Conservation (phyloP, 2,797 vertebrate species). For the Gobionotothen gibberifrons region DNA sequence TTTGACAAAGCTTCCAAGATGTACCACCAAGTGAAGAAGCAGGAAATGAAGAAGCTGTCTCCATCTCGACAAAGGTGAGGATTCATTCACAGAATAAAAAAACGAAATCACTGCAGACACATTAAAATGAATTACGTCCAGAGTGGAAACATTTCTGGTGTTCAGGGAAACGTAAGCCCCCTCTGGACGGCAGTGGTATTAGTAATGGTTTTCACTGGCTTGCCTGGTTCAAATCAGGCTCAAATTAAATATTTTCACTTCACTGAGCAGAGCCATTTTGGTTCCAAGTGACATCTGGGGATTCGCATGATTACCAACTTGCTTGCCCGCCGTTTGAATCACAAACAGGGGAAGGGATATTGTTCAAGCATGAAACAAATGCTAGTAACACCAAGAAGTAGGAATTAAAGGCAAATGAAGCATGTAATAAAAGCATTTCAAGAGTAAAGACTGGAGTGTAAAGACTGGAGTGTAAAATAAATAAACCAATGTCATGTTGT, state of each 20-base stretch:
- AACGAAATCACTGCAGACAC: too few species aligned
- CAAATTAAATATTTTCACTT: constrained; percentile 12
- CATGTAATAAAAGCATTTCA: neutral
- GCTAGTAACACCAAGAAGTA: neutral
- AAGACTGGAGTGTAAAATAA: neutral
- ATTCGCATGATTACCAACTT: constrained; percentile 16
- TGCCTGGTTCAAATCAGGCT: neutral
- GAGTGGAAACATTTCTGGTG: too few species aligned
- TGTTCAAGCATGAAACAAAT: constrained; percentile 21
- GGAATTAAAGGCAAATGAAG: constrained; percentile 21
- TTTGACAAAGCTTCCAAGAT: constrained; percentile 98
- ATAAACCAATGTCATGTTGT: neutral
- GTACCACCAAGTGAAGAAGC: constrained; percentile 96
- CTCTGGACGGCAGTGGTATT: neutral
- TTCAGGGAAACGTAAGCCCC: neutral
- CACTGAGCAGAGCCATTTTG: constrained; percentile 10
- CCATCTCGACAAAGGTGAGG: constrained; percentile 92
- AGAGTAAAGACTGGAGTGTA: neutral
- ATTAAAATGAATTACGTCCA: too few species aligned
- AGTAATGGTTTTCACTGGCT: neutral
- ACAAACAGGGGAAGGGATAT: constrained; percentile 30
- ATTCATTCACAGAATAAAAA: neutral
- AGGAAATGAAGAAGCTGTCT: constrained; percentile 92
- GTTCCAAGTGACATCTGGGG: constrained; percentile 1
- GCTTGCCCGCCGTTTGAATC: constrained; percentile 15